These are phyloP conservation scores for Pipra filicauda DNA, from an alignment of 2,113 vertebrate genomes.

Conservation along the genomic window DNA sequence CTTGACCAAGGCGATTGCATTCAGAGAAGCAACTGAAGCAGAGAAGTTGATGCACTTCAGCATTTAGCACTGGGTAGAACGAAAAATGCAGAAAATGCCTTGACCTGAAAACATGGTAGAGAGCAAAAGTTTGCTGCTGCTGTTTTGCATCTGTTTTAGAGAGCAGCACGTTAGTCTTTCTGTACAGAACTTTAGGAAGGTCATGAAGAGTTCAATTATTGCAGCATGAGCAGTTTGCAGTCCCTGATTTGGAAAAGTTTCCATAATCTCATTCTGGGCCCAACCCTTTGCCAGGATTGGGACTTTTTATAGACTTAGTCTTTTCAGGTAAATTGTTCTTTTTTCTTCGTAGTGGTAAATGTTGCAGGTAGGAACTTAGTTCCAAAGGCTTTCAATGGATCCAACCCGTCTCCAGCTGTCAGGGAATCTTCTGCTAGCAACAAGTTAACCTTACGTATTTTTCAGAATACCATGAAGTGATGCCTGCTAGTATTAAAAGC, in stretches of 20 bases:
- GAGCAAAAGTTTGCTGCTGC: background rate
- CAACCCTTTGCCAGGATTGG: background rate
- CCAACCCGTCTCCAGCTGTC: background rate
- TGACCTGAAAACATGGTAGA: background rate
- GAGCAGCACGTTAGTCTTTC: background rate
- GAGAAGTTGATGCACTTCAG: background rate
- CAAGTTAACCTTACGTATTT: background rate
- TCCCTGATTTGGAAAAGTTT: background rate
- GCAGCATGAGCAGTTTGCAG: background rate
- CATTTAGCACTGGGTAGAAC: background rate
- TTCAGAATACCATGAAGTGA: background rate
- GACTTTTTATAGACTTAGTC: background rate
- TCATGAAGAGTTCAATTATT: background rate
- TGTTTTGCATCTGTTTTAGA: background rate
- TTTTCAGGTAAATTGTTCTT: background rate
- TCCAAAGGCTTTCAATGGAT: background rate
- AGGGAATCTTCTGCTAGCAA: background rate
- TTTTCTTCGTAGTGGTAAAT: background rate
- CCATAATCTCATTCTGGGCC: background rate
- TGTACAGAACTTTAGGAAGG: background rate
- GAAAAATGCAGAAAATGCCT: background rate
- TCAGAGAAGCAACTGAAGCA: background rate
- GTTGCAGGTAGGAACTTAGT: background rate
- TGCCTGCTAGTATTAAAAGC: background rate
- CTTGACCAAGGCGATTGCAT: accelerated